Conservation (phyloP, 2,797 vertebrate genomes). For the Vireo griseus region DNA sequence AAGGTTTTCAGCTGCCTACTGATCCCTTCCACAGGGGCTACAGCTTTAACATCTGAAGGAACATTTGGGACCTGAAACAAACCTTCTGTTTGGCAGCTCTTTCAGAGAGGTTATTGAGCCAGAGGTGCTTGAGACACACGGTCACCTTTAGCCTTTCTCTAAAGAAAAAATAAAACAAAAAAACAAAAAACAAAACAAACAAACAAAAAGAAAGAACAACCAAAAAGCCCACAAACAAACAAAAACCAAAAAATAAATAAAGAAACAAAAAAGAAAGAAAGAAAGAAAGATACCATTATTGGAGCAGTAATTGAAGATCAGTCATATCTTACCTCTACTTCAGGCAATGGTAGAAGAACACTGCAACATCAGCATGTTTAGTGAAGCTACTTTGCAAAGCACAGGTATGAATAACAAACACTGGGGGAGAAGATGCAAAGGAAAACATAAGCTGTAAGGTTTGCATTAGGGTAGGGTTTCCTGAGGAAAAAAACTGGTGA, state of each 20-base stretch:
- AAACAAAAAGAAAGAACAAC: not conserved
- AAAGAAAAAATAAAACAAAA: not conserved
- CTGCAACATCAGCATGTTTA: not conserved
- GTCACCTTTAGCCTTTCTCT: slow-evolving; percentile 77
- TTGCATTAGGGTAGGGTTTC: not conserved
- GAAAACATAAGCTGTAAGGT: not conserved
- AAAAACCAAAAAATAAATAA: not conserved
- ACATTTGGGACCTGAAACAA: slow-evolving; percentile 18
- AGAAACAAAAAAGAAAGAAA: not conserved
- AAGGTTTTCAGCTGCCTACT: not conserved
- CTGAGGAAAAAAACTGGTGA: not conserved
- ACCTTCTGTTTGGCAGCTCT: slow-evolving; percentile 74
- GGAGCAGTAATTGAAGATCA: not conserved
- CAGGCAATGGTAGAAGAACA: not conserved
- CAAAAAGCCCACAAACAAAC: not conserved
- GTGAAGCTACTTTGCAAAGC: not conserved
- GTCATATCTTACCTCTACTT: not conserved
- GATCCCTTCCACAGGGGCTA: not conserved
- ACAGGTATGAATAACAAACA: not conserved
- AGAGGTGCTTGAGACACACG: slow-evolving; percentile 69
- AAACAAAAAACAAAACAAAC: not conserved
- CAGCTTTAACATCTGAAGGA: not conserved
- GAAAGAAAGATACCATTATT: not conserved
- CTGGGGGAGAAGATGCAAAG: not conserved
- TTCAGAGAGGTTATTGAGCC: slow-evolving; percentile 72